These are phyloP conservation scores for Indicator maculatus DNA, from an alignment of 2,113 vertebrate species.

Conservation along the genomic window DNA sequence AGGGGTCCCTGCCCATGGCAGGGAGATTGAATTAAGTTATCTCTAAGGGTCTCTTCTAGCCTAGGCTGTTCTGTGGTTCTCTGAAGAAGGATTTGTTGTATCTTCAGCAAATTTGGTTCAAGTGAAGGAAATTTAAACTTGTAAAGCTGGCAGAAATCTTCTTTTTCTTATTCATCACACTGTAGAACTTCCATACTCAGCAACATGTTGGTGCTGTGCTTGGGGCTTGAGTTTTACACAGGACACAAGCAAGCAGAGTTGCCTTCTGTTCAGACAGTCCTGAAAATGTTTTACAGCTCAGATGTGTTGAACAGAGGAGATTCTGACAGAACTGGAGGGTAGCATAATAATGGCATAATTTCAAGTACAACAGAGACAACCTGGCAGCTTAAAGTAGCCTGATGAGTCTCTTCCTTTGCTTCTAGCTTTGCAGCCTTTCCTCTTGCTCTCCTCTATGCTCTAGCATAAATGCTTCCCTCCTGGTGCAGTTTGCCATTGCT, in stretches of 20 bases:
- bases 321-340: background rate
- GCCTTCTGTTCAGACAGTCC: background rate
- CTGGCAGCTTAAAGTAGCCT: background rate
- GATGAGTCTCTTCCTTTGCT: background rate
- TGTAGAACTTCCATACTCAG: accelerated
- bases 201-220: background rate
- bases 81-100: background rate
- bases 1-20: too few species aligned
- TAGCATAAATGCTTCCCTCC: background rate
- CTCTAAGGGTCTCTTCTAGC: too few species aligned
- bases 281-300: background rate
- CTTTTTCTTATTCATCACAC: background rate
- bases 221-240: background rate
- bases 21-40: too few species aligned
- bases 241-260: background rate
- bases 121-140: background rate
- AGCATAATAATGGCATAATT: background rate
- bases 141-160: background rate
- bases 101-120: background rate
- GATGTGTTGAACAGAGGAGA: accelerated
- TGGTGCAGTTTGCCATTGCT: background rate
- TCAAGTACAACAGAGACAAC: background rate
- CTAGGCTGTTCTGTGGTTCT: too few species aligned
- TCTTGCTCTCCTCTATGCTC: background rate
- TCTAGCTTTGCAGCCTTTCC: background rate